Evolutionary conservation across 2,113 vertebrate species (phyloP).

Genomic region (Stigmatopora nigra): DNA sequence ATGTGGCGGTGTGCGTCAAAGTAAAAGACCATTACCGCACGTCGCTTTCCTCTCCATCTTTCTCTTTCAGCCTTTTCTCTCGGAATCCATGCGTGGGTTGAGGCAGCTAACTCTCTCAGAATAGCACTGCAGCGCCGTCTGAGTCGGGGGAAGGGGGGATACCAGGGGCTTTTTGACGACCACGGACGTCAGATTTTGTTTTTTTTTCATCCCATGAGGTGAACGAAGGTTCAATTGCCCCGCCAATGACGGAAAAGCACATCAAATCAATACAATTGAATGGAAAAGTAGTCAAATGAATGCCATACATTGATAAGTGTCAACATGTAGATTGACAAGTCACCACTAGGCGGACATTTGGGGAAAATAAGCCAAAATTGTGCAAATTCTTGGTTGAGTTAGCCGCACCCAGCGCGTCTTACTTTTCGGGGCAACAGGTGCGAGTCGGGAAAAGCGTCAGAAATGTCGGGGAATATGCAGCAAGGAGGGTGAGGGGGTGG

Average conservation of each 20-base stretch:
- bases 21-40: constrained; percentile 38
- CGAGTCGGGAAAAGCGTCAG: not conserved
- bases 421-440: constrained; percentile 2
- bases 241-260: too few relatives aligned
- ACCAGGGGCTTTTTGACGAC: constrained; percentile 4
- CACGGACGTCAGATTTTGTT: too few relatives aligned
- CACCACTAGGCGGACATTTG: not conserved
- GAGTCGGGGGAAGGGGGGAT: constrained; percentile 55
- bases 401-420: not conserved
- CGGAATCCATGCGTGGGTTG: constrained; percentile 75
- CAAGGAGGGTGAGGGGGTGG: not conserved
- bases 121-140: constrained; percentile 75
- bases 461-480: not conserved
- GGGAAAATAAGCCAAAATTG: not conserved
- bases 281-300: not conserved
- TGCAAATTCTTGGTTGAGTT: not conserved
- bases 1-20: constrained; percentile 11
- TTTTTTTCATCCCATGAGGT: too few relatives aligned
- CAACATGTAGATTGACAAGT: not conserved
- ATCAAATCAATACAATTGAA: too few relatives aligned
- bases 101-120: constrained; percentile 77
- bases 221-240: too few relatives aligned
- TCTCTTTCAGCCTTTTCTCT: constrained; percentile 61
- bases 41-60: constrained; percentile 45
- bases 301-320: not conserved